These are phyloP conservation scores for Aethina tumida DNA, from an alignment of 1,140 invertebrate genomes.

Conservation along the genomic window DNA sequence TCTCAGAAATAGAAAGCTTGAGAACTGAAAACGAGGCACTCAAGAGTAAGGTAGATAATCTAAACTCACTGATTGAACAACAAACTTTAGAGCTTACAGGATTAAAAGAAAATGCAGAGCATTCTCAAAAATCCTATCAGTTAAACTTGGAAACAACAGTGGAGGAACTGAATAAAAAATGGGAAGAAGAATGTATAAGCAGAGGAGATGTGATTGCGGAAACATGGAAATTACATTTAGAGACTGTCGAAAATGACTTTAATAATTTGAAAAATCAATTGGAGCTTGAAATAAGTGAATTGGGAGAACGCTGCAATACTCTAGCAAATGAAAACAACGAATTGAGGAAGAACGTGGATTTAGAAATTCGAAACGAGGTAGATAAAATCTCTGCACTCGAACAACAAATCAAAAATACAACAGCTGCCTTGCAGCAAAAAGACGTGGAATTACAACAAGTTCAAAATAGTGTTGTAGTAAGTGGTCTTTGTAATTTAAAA, in stretches of 20 bases:
- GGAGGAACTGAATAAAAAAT: slow-evolving; percentile 28
- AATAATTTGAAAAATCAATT: slow-evolving; percentile 40
- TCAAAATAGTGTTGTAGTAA: slow-evolving; percentile 6
- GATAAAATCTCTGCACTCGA: slow-evolving; percentile 32
- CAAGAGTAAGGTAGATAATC: not conserved
- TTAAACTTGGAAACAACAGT: slow-evolving; percentile 7
- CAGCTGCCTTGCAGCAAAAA: slow-evolving; percentile 25
- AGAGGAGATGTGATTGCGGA: slow-evolving; percentile 50
- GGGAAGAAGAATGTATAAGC: slow-evolving; percentile 46
- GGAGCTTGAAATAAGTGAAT: slow-evolving; percentile 34
- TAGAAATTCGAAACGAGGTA: slow-evolving; percentile 33
- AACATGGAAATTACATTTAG: slow-evolving; percentile 53
- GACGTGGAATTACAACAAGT: slow-evolving; percentile 17
- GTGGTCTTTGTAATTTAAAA: slow-evolving; percentile 9
- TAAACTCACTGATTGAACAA: slow-evolving; percentile 7
- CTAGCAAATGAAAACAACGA: slow-evolving; percentile 38
- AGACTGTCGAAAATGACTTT: slow-evolving; percentile 48
- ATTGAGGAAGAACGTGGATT: slow-evolving; percentile 32
- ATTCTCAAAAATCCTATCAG: too few relatives aligned
- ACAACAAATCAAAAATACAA: slow-evolving; percentile 35
- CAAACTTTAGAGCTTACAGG: slow-evolving; percentile 2
- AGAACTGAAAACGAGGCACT: not conserved
- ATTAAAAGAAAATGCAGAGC: slow-evolving; percentile 6
- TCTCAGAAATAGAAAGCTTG: slow-evolving; percentile 2
- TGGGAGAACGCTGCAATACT: slow-evolving; percentile 42